Evolutionary conservation across 2,888 invertebrate species (phyloP).

Genomic region (Strigamia transsilvanica): DNA sequence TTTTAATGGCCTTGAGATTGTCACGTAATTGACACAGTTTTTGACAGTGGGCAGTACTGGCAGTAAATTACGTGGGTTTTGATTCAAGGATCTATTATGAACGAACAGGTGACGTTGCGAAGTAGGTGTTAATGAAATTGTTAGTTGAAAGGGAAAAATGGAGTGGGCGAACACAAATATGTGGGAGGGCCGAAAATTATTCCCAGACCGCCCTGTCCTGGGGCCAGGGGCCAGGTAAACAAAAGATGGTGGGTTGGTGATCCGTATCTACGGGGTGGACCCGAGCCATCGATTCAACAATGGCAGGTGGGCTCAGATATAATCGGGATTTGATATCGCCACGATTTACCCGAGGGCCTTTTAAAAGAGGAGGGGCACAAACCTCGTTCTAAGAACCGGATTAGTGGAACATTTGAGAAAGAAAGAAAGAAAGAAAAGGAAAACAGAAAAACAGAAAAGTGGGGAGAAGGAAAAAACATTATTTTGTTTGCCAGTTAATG

Average conservation of each 20-base stretch:
- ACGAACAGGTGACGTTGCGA: not conserved
- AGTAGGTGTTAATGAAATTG: constrained; percentile 19
- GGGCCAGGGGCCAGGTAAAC: constrained; percentile 25
- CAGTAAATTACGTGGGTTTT: not conserved
- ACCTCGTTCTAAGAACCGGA: constrained; percentile 25
- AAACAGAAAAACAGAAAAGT: not conserved
- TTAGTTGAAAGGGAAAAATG: not conserved
- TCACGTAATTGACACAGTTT: no score
- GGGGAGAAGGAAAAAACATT: not conserved
- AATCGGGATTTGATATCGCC: not conserved
- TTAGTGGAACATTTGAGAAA: not conserved
- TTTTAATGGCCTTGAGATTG: not conserved
- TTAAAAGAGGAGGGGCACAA: constrained; percentile 11
- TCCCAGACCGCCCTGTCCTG: constrained; percentile 26
- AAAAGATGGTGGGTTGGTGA: constrained; percentile 16
- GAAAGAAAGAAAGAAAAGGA: not conserved
- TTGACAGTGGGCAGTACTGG: not conserved
- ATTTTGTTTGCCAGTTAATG: not conserved
- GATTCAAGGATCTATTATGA: not conserved
- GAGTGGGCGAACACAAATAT: constrained; percentile 17
- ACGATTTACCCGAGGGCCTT: constrained; percentile 8
- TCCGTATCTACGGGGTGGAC: constrained; percentile 16
- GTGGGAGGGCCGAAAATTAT: constrained; percentile 14
- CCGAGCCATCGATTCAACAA: constrained; percentile 24
- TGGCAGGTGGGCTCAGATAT: constrained; percentile 2